Percentiles rank a stretch among this genome's conserved stretches.
Conservation (phyloP, 1,140 invertebrate species). For the Lordiphosa mommai region DNA sequence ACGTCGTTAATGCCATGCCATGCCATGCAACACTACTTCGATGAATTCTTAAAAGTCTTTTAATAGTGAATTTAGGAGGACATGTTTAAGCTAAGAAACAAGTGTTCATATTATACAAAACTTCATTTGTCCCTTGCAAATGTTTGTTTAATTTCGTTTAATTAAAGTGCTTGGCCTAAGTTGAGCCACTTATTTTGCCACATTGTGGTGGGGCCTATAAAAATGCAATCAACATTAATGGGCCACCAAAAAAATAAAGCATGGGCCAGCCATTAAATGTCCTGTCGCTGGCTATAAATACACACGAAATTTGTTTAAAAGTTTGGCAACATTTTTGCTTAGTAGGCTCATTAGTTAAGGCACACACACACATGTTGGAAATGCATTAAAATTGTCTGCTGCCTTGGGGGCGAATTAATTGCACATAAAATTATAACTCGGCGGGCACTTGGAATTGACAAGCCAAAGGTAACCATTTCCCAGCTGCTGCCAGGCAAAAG, state of each 20-base stretch:
- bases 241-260: conserved; percentile 19
- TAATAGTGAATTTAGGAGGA: no score
- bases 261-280: conserved; percentile 36
- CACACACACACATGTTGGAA: conserved; percentile 7
- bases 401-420: conserved; percentile 65
- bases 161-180: conserved; percentile 3
- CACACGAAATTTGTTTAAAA: conserved; percentile 28
- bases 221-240: conserved; percentile 70
- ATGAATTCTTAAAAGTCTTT: no score
- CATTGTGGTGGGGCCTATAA: conserved; percentile 29
- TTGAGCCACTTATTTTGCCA: neutral
- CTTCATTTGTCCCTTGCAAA: no score
- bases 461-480: conserved; percentile 23
- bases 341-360: conserved; percentile 53
- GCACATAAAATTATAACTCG: conserved; percentile 73
- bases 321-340: conserved; percentile 31
- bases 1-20: no score
- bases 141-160: neutral
- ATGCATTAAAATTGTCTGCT: conserved; percentile 49
- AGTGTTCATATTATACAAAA: no score
- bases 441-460: conserved; percentile 59
- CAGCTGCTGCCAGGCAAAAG: conserved; percentile 34
- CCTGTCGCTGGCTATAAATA: conserved; percentile 23
- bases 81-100: no score
- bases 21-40: no score